A percentile compares a stretch with the other conserved stretches of the same genome.
Conservation (phyloP, 2,888 invertebrate genomes). For the Odontomyia ornata region DNA sequence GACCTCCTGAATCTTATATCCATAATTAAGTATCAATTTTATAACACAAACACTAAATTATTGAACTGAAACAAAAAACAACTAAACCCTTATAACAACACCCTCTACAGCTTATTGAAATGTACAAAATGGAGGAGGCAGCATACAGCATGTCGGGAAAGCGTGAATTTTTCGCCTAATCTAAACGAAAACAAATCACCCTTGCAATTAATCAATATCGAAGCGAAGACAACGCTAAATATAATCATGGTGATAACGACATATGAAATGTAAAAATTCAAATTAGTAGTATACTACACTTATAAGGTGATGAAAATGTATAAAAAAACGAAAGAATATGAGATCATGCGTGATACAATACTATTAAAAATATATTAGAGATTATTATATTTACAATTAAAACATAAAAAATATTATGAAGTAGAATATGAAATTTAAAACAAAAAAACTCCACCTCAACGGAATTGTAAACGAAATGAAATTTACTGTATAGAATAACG, state of each 20-base stretch:
- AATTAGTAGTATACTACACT: slow-evolving; percentile 13
- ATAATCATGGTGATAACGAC: slow-evolving; percentile 15
- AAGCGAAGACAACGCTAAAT: slow-evolving; percentile 9
- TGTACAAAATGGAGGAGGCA: slow-evolving; percentile 93
- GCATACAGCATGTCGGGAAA: slow-evolving; percentile 90
- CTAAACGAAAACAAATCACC: background rate
- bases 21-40: too few relatives aligned
- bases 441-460: slow-evolving; percentile 14
- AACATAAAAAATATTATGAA: slow-evolving; percentile 6
- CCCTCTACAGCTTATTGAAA: slow-evolving; percentile 80
- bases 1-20: too few relatives aligned
- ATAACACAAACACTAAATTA: background rate
- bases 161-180: slow-evolving; percentile 89
- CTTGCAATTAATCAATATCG: slow-evolving; percentile 6
- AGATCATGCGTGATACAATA: slow-evolving; percentile 41
- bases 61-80: background rate
- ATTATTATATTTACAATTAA: slow-evolving; percentile 30
- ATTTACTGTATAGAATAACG: background rate
- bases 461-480: slow-evolving; percentile 40
- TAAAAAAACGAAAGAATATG: slow-evolving; percentile 4
- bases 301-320: slow-evolving; percentile 12
- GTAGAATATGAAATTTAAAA: slow-evolving; percentile 18
- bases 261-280: slow-evolving; percentile 26
- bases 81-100: background rate
- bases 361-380: slow-evolving; percentile 23